phyloP scores from a whole-genome alignment of 1,140 invertebrate genomes.

The Pristionchus pacificus region DNA sequence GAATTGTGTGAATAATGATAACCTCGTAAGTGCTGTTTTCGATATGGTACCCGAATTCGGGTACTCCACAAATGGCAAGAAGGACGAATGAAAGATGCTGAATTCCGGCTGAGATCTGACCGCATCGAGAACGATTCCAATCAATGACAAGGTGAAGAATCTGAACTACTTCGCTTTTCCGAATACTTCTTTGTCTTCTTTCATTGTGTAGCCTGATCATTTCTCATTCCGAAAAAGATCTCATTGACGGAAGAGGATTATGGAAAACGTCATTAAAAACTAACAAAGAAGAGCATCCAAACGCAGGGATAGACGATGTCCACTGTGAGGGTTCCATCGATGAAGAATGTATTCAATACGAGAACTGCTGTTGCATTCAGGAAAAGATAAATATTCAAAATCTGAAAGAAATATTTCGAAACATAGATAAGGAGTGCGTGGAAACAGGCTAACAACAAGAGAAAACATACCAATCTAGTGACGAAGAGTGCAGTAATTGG shows the following conservation, averaged over 20 bases:
- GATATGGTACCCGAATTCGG: slow-evolving; percentile 24
- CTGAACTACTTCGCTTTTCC: not conserved
- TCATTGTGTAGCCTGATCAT: not conserved
- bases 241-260: not conserved
- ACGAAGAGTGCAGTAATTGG: no score
- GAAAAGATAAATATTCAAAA: no score
- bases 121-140: not conserved
- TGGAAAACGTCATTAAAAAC: not conserved
- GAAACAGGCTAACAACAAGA: no score
- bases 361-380: no score
- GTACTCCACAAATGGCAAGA: slow-evolving; percentile 10
- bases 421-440: no score
- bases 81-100: slow-evolving; percentile 21
- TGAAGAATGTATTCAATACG: no score
- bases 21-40: slow-evolving; percentile 6
- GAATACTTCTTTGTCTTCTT: not conserved
- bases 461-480: no score
- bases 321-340: no score
- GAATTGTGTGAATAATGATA: not conserved
- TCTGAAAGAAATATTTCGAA: no score
- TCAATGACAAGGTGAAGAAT: not conserved
- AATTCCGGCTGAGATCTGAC: not conserved
- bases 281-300: not conserved
- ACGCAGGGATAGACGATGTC: not conserved
- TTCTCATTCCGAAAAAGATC: not conserved